Base-by-base conservation (phyloP, 2,888 invertebrate species). In the Lysandra coridon region DNA sequence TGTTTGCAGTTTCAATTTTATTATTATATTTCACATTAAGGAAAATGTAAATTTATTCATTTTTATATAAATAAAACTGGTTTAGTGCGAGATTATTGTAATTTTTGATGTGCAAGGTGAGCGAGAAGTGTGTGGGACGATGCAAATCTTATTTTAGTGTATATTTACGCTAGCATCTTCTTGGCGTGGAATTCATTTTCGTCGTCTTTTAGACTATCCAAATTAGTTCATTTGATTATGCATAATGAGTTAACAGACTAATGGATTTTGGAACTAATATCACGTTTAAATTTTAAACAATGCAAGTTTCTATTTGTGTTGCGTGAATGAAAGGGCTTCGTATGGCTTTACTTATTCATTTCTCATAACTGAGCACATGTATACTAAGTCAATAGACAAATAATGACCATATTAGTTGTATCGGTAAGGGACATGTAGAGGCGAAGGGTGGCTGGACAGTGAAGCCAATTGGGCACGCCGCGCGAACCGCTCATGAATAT, bases 51-150 rank as follows among this genome's bases (percentile, higher is more conserved):
- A 69, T 33, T 14, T 69, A 33, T 33, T 69, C 14, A 60, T 79
- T 53, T 57, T 37, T 60, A 7, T 60, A n/a, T 60, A 33, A 62
- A 57, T 76, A 23, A 33, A 69, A 69, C 69, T 5, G 69, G 69
- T 69, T 69, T 33, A 14, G 33, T 69, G 33, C 14, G 69, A 30
- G 30, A 30, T 69, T 69, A 30, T 37, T 57, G 60, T 78, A 64
- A 33, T 64, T 78, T n/a, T 78, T 74, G 73, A 73, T 64, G 14
- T 44, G 23, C 64, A 80, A 78, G 80, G 80, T 33, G 69, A 76
- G 40, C 69, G 17, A 69, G 33, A 69, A 69, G 0, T 69, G 33
- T 69, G 69, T 4, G 17, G 40, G 4, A 37, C 69, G 69, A 37
- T 33, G 12, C 12, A 6, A 4, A 69, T n/a, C 6, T 17, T 23